Conservation (phyloP, 2,113 vertebrate genomes). For the Argyrosomus japonicus region DNA sequence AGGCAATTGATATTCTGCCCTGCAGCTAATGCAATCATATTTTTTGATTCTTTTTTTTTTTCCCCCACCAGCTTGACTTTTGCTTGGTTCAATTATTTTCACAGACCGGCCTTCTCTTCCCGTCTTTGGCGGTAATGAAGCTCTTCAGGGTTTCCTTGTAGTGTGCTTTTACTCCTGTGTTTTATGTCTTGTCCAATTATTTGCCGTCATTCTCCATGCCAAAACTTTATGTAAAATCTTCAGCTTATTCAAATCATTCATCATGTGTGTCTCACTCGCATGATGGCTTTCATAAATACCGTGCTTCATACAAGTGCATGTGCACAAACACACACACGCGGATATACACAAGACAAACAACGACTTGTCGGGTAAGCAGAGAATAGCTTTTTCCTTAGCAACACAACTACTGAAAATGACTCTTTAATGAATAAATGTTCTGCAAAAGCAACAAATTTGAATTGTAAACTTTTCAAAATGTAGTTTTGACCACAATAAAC, state of each 20-base stretch:
- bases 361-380: no score
- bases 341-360: not conserved
- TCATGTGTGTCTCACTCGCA: not conserved
- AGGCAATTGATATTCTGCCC: conserved; percentile 80
- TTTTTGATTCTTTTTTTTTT: conserved; percentile 65
- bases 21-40: conserved; percentile 81
- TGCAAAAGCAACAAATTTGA: not conserved
- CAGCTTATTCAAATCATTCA: conserved; percentile 16
- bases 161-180: conserved; percentile 22
- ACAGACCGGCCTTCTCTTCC: conserved; percentile 59
- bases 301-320: conserved; percentile 2
- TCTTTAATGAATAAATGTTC: not conserved
- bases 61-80: conserved; percentile 64
- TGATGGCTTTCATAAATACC: conserved; percentile 22
- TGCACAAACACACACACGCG: not conserved
- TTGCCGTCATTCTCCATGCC: conserved; percentile 39
- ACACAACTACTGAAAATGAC: not conserved
- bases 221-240: conserved; percentile 33
- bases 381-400: not conserved
- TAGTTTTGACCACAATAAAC: no score
- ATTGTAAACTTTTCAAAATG: not conserved
- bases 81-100: conserved; percentile 77
- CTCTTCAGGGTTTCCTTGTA: conserved; percentile 57
- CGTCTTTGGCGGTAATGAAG: conserved; percentile 72
- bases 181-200: conserved; percentile 64